Evolutionary conservation across 1,140 invertebrate genomes (phyloP).

Genomic region (Zaprionus ornatus): DNA sequence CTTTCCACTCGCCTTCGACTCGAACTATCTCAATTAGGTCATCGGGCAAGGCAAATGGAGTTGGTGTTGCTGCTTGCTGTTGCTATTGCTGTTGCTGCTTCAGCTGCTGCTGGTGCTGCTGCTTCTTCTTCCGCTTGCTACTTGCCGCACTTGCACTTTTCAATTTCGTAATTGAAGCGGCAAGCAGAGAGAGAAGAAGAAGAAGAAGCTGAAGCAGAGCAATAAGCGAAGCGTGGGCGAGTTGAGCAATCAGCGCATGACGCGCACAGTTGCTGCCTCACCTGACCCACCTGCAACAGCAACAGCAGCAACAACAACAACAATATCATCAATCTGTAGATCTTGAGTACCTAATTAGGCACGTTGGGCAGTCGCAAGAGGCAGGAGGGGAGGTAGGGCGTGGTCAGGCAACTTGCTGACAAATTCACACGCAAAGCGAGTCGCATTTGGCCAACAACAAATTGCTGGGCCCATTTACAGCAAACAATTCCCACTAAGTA

Average conservation of each 20-base stretch:
- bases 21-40: slow-evolving; percentile 69
- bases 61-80: slow-evolving; percentile 7
- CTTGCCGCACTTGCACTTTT: slow-evolving; percentile 72
- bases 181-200: slow-evolving; percentile 4
- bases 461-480: slow-evolving; percentile 13
- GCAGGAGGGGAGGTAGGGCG: not conserved
- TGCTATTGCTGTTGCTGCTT: slow-evolving; percentile 16
- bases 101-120: not conserved
- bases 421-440: slow-evolving; percentile 24
- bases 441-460: not conserved
- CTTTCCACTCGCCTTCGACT: slow-evolving; percentile 52
- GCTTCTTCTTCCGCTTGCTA: slow-evolving; percentile 2
- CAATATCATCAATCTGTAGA: slow-evolving; percentile 2
- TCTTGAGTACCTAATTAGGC: slow-evolving; percentile 43
- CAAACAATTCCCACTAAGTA: slow-evolving; percentile 3
- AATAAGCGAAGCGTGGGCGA: slow-evolving; percentile 66
- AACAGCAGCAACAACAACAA: slow-evolving; percentile 29
- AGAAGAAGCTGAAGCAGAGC: slow-evolving; percentile 3
- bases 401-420: slow-evolving; percentile 10
- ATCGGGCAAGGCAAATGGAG: slow-evolving; percentile 47
- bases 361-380: slow-evolving; percentile 4
- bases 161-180: slow-evolving; percentile 63
- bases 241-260: slow-evolving; percentile 74
- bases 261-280: slow-evolving; percentile 35
- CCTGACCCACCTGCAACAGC: slow-evolving; percentile 28